Evolutionary conservation across 2,888 invertebrate genomes (phyloP).

Genomic region (Aleiodes testaceus): DNA sequence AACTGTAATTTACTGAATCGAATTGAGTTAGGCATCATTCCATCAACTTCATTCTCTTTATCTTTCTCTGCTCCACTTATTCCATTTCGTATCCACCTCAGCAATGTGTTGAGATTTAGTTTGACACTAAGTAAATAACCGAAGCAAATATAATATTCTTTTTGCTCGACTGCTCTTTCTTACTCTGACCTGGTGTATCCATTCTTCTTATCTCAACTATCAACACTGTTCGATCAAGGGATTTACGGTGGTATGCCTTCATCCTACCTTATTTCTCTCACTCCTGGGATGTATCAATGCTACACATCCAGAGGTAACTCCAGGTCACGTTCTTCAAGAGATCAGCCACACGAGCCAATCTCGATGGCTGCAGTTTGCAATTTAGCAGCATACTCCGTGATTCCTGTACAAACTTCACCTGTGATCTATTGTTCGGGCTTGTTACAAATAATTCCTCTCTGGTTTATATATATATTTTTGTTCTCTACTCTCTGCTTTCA

Average conservation of each 20-base stretch:
- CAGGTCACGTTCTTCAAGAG: slow-evolving; percentile 6
- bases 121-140: not conserved
- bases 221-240: slow-evolving; percentile 47
- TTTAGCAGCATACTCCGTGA: slow-evolving; percentile 19
- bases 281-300: slow-evolving; percentile 17
- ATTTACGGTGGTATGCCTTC: slow-evolving; percentile 43
- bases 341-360: slow-evolving; percentile 3
- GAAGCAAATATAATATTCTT: not conserved
- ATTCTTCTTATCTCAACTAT: not conserved
- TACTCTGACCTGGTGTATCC: not conserved
- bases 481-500: slow-evolving; percentile 47
- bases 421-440: slow-evolving; percentile 15
- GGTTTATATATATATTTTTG: not conserved
- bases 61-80: too few species aligned
- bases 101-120: too few species aligned
- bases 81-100: too few species aligned
- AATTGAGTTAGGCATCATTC: too few species aligned
- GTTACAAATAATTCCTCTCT: slow-evolving; percentile 8
- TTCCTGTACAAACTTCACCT: slow-evolving; percentile 20
- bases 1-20: too few species aligned
- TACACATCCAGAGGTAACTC: slow-evolving; percentile 13
- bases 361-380: slow-evolving; percentile 4
- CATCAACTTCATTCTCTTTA: too few species aligned
- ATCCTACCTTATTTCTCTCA: slow-evolving; percentile 29
- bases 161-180: not conserved